Base-by-base conservation (phyloP, 2,113 vertebrate genomes). In the Cyprinus carpio region DNA sequence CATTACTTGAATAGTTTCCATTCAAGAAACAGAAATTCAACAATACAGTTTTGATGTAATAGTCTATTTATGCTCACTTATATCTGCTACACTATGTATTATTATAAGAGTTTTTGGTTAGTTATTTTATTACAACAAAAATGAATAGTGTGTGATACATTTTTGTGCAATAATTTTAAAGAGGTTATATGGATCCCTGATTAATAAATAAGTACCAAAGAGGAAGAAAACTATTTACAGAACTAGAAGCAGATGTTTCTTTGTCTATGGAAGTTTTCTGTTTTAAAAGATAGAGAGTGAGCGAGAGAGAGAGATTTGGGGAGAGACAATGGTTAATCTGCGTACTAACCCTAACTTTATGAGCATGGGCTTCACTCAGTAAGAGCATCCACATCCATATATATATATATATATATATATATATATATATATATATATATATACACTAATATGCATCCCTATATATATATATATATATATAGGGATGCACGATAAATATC, bases 201-300 rank as follows among this genome's bases (percentile, higher is more conserved):
- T 23, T 20, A 56, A 56, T 46, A 6, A 71, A 75, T 49, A 27
- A 29, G 16, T 20, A 13, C 12, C 1, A 49, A 43, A 75, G 13
- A 49, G 40, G 40, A 8, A 27, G 31, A 23, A 62, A 62, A 43
- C 34, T 15, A 20, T 62, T 78, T 62, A 62, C 34, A 43, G 40
- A 20, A 29, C 49, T 56, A 77, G 12, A 72, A 75, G 37, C 71
- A 25, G 23, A 46, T 75, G 37, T 75, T 75, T 75, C 40, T 75
- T 75, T 46, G 51, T 34, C 75, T 15, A 1, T 29, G 11, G 8
- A 20, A 1, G 1, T 23, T 56, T 34, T 76, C 8, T 29, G 3
- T 10, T 34, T 34, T 34, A 34, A 34, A 34, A 34, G 34, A n/a
- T n/a, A n/a, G n/a, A n/a, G n/a, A n/a, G n/a, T n/a, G n/a, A n/a